Conservation (phyloP, 2,113 vertebrate species). For the Mixornis gularis region DNA sequence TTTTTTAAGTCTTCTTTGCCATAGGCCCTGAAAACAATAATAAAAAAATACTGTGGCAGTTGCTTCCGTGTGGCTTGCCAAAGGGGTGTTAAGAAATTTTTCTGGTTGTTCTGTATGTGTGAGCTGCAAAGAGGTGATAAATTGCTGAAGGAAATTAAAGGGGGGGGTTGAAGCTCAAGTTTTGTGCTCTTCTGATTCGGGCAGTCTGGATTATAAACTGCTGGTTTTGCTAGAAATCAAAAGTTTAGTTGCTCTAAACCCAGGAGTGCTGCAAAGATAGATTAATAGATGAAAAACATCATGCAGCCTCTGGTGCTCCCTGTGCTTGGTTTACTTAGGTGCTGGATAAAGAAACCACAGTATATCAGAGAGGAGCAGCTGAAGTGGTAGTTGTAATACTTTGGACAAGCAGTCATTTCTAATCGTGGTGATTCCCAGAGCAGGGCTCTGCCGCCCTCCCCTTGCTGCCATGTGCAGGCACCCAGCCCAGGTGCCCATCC, state of each 20-base stretch:
- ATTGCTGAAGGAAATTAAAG: conserved; percentile 80
- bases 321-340: background rate
- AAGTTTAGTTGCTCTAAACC: conserved; percentile 35
- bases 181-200: conserved; percentile 17
- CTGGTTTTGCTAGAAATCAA: conserved; percentile 53
- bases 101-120: conserved; percentile 69
- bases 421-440: background rate
- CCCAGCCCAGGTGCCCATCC: accelerated
- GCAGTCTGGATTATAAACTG: conserved; percentile 16
- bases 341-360: background rate
- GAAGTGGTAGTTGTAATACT: background rate
- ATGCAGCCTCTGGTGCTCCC: background rate
- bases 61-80: conserved; percentile 65
- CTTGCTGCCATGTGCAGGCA: accelerated
- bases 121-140: conserved; percentile 77
- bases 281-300: background rate
- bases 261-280: background rate
- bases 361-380: background rate
- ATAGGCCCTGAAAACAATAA: conserved; percentile 66
- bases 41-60: conserved; percentile 55
- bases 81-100: conserved; percentile 74
- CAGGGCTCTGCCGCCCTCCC: background rate
- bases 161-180: conserved; percentile 12
- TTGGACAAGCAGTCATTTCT: conserved; percentile 11
- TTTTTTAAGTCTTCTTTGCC: conserved; percentile 55